phyloP scores from a whole-genome alignment of 2,888 invertebrate species.

The Cerastis rubricosa region DNA sequence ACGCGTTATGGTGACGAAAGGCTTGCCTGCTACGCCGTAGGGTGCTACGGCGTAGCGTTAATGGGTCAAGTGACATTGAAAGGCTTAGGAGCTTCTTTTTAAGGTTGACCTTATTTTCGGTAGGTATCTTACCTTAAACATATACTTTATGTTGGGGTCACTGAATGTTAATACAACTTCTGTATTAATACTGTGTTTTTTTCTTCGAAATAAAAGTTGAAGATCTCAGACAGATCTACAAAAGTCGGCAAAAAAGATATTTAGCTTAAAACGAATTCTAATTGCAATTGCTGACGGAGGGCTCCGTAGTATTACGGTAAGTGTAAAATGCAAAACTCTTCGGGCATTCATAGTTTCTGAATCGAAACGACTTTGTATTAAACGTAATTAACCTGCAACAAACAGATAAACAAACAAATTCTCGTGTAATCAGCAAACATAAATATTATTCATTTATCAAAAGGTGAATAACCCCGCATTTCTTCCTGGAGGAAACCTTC shows the following conservation, averaged over 20 bases:
- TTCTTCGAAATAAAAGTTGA: background rate
- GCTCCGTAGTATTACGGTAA: background rate
- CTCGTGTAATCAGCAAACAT: background rate
- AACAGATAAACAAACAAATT: background rate
- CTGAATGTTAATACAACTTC: background rate
- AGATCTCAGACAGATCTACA: background rate
- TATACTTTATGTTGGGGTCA: slow-evolving; percentile 4
- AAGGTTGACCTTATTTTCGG: slow-evolving; percentile 11
- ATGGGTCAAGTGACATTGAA: slow-evolving; percentile 46
- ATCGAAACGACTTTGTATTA: background rate
- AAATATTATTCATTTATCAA: slow-evolving; percentile 7
- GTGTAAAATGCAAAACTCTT: background rate
- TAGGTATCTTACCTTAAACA: slow-evolving; percentile 4
- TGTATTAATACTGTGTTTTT: background rate
- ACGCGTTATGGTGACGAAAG: slow-evolving; percentile 33
- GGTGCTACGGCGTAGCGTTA: background rate
- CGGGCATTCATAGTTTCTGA: background rate
- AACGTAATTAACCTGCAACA: background rate
- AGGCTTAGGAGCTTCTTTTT: slow-evolving; percentile 6
- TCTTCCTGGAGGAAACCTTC: background rate
- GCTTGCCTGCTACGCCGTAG: slow-evolving; percentile 48
- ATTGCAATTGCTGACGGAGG: background rate
- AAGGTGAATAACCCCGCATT: slow-evolving; percentile 46
- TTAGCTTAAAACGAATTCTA: background rate
- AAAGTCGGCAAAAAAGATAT: background rate